These are phyloP conservation scores for Chrysopilus asiliformis DNA, from an alignment of 2,888 invertebrate genomes.

Conservation along the genomic window DNA sequence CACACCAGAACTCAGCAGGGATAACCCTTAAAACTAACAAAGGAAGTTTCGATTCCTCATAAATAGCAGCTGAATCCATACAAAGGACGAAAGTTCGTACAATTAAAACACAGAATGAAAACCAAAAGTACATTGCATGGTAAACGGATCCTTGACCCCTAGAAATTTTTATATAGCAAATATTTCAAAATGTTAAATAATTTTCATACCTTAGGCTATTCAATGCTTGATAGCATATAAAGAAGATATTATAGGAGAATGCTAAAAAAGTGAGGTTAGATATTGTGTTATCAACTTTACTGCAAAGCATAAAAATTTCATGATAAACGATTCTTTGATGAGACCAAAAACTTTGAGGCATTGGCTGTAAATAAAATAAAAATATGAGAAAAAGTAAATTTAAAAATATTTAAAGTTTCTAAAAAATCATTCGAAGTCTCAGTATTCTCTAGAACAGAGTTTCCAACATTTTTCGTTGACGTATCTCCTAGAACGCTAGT, in stretches of 20 bases:
- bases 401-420: background rate
- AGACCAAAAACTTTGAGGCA: constrained; percentile 37
- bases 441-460: no score
- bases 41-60: constrained; percentile 40
- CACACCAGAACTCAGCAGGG: constrained; percentile 37
- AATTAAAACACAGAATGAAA: constrained; percentile 42
- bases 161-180: no score
- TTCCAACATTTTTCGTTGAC: no score
- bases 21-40: constrained; percentile 34
- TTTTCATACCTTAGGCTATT: constrained; percentile 40
- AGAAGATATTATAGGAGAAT: constrained; percentile 44
- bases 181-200: no score
- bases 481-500: no score
- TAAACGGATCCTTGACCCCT: constrained; percentile 30
- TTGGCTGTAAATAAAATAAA: no score
- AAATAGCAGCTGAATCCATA: constrained; percentile 41
- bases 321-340: constrained; percentile 41
- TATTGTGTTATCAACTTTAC: constrained; percentile 38
- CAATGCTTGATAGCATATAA: constrained; percentile 44
- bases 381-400: no score
- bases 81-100: constrained; percentile 42
- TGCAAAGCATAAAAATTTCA: constrained; percentile 38
- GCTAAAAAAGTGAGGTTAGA: constrained; percentile 41
- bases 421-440: no score
- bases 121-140: constrained; percentile 42